Evolutionary conservation across 2,113 vertebrate species (phyloP).

Genomic region (Coreoperca whiteheadi): DNA sequence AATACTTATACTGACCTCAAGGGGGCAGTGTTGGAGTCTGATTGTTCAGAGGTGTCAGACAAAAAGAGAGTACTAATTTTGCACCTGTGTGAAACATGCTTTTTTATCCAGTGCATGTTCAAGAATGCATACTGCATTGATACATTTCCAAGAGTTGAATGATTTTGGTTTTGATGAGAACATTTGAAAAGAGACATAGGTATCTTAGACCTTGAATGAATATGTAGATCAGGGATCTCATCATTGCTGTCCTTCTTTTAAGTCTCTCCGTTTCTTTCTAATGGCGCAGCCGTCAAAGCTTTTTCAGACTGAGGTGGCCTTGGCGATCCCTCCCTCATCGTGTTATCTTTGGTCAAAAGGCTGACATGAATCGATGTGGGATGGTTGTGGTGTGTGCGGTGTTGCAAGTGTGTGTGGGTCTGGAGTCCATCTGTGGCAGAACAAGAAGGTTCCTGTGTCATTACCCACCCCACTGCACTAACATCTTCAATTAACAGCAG

Average conservation of each 20-base stretch:
- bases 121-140: slow-evolving; percentile 1
- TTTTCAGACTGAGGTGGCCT: background rate
- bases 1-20: slow-evolving; percentile 53
- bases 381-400: slow-evolving; percentile 8
- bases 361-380: slow-evolving; percentile 2
- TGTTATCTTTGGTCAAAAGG: slow-evolving; percentile 30
- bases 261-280: background rate
- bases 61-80: slow-evolving; percentile 23
- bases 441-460: slow-evolving; percentile 80
- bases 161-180: background rate
- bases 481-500: slow-evolving; percentile 84
- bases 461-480: slow-evolving; percentile 82
- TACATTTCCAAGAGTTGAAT: background rate
- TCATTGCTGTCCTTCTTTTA: background rate
- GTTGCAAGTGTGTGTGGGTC: slow-evolving; percentile 25
- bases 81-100: background rate
- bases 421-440: slow-evolving; percentile 74
- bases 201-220: background rate
- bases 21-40: slow-evolving; percentile 73
- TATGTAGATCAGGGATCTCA: background rate
- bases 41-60: slow-evolving; percentile 34
- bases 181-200: background rate
- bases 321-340: background rate
- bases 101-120: slow-evolving; percentile 7
- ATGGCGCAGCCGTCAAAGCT: background rate